Evolutionary conservation across 1,140 invertebrate species (phyloP).

Genomic region (Leptopilina boulardi): DNA sequence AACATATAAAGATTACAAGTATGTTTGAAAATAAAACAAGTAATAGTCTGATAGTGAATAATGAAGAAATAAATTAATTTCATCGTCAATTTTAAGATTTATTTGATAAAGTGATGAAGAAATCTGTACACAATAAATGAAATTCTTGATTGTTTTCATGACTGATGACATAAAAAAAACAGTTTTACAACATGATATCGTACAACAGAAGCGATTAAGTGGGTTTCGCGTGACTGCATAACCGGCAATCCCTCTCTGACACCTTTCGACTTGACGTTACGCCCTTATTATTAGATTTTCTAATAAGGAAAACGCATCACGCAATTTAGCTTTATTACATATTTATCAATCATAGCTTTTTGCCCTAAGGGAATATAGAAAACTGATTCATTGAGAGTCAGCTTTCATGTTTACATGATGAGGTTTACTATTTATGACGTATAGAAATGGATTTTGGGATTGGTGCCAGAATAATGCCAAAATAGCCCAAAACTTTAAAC

Average conservation of each 20-base stretch:
- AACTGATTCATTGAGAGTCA: background rate
- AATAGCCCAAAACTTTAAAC: background rate
- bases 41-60: too few relatives aligned
- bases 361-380: background rate
- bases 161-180: background rate
- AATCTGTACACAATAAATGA: too few relatives aligned
- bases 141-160: too few relatives aligned
- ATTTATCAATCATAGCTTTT: background rate
- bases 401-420: background rate
- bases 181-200: background rate
- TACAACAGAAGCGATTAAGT: background rate
- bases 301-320: background rate
- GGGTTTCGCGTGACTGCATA: background rate
- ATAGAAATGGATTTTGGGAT: background rate
- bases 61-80: too few relatives aligned
- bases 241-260: background rate
- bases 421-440: background rate
- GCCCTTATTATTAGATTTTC: background rate
- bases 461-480: background rate
- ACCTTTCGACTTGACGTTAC: background rate
- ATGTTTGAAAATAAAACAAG: too few relatives aligned
- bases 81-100: too few relatives aligned
- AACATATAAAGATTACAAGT: too few relatives aligned
- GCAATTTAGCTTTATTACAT: background rate
- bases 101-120: too few relatives aligned